A percentile compares a stretch with the other conserved stretches of the same genome.
These are phyloP conservation scores for Drosophila bunnanda DNA, from an alignment of 2,888 invertebrate species.

Conservation along the genomic window DNA sequence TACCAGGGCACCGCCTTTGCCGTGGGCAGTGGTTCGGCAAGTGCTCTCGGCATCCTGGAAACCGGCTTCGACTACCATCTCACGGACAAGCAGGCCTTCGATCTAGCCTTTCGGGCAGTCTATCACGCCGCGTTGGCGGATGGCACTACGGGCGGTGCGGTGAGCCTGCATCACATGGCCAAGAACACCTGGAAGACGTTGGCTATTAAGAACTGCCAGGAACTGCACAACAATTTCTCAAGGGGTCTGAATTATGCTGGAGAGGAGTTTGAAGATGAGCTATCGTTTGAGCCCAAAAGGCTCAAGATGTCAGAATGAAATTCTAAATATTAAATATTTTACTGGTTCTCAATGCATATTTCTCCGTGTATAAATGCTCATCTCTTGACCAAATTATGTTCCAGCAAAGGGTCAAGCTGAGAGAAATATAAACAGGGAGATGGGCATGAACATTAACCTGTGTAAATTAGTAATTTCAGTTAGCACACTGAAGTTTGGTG, in stretches of 20 bases:
- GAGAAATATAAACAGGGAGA: neutral
- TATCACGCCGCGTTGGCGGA: neutral
- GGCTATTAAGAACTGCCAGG: neutral
- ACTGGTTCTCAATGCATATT: neutral
- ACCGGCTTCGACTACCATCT: neutral
- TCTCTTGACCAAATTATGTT: constrained; percentile 11
- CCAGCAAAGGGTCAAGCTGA: neutral
- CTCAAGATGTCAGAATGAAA: neutral
- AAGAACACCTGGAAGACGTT: neutral
- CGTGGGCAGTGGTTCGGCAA: neutral
- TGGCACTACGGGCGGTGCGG: no score
- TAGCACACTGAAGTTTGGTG: constrained; percentile 26
- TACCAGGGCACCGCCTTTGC: neutral
- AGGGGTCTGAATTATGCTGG: neutral
- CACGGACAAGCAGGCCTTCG: neutral
- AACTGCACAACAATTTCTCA: neutral
- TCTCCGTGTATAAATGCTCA: neutral
- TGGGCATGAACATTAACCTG: constrained; percentile 12
- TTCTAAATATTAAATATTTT: neutral
- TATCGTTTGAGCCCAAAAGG: neutral
- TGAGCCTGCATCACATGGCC: neutral
- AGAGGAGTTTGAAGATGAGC: no score
- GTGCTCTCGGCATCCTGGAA: neutral
- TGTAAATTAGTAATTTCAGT: constrained; percentile 44
- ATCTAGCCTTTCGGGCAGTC: neutral